A percentile compares a stretch with the other conserved stretches of the same genome.
These are phyloP conservation scores for Engystomops pustulosus DNA, from an alignment of 2,113 vertebrate species.

Conservation along the genomic window DNA sequence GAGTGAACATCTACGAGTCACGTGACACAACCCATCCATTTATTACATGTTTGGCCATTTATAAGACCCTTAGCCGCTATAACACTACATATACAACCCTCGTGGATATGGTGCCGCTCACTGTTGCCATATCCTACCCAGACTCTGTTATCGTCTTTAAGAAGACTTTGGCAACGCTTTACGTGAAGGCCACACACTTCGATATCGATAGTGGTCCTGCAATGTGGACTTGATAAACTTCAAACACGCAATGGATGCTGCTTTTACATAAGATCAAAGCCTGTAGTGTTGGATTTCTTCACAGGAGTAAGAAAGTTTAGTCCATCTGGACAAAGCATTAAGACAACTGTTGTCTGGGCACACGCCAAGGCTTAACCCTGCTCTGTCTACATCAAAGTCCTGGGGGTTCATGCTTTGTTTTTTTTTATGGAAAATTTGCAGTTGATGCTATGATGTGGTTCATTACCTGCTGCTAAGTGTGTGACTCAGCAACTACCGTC, in stretches of 20 bases:
- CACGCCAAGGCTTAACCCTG: conserved; percentile 28
- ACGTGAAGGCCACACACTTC: background rate
- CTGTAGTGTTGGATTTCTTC: background rate
- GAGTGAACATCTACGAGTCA: too few relatives aligned
- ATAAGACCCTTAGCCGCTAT: background rate
- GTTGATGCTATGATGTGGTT: conserved; percentile 22
- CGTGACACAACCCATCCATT: background rate
- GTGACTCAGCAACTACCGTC: conserved; percentile 20
- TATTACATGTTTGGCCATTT: background rate
- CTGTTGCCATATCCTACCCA: background rate
- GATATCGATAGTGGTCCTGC: background rate
- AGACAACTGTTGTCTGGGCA: conserved; percentile 15
- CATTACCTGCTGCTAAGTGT: background rate
- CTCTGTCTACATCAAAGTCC: conserved; percentile 25
- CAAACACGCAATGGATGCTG: background rate
- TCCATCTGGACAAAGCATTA: conserved; percentile 33
- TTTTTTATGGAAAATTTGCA: background rate
- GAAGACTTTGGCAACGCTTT: background rate
- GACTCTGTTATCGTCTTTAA: background rate
- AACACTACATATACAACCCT: background rate
- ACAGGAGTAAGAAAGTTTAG: background rate
- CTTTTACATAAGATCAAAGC: conserved; percentile 34
- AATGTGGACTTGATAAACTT: conserved; percentile 3
- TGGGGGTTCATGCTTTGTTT: background rate
- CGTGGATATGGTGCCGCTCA: background rate